These are phyloP conservation scores for Notarius lentiginosus DNA, from an alignment of 2,113 vertebrate species.

Conservation along the genomic window DNA sequence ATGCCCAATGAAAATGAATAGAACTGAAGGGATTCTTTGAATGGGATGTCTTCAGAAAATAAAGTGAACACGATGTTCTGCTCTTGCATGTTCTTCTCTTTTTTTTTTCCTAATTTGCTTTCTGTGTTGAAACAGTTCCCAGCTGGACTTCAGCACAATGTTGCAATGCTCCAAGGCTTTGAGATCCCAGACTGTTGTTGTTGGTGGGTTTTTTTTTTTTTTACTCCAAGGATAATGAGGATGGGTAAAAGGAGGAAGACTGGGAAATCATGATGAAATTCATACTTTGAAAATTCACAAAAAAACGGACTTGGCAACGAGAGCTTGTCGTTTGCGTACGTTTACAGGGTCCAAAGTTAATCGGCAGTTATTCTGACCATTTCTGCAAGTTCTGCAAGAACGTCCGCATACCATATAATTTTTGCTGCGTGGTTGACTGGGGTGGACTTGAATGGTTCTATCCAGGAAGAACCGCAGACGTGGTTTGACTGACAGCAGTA, in stretches of 20 bases:
- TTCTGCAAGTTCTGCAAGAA: conserved; percentile 26
- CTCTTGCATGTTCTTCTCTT: conserved; percentile 6
- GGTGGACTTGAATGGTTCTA: neutral
- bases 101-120: conserved; percentile 9
- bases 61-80: neutral
- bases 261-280: neutral
- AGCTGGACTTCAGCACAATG: neutral
- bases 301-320: neutral
- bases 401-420: conserved; percentile 21
- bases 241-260: neutral
- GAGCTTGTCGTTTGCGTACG: neutral
- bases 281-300: neutral
- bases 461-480: neutral
- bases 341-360: neutral
- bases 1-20: neutral
- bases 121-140: conserved; percentile 12
- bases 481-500: conserved; percentile 19
- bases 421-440: neutral
- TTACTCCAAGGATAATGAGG: neutral
- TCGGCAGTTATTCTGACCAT: neutral
- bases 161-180: neutral
- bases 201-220: neutral
- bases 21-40: neutral
- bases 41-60: neutral
- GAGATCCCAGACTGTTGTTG: neutral